Conservation (phyloP, 1,140 invertebrate genomes). For the Planococcus citri region DNA sequence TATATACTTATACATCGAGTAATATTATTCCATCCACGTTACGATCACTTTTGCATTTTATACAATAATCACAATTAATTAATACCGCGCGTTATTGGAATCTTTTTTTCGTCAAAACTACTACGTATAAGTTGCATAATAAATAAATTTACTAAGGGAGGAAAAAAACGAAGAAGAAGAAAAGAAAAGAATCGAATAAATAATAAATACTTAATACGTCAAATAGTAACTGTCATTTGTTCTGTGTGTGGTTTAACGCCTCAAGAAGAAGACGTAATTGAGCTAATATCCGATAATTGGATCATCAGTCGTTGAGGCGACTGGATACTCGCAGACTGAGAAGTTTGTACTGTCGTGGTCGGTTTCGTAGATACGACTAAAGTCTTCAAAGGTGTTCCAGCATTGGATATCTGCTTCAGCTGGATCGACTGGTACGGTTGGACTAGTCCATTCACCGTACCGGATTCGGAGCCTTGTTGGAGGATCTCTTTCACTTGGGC, state of each 20-base stretch:
- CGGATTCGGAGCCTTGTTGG: not conserved
- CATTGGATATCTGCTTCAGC: conserved; percentile 29
- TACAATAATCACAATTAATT: too few relatives aligned
- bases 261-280: not conserved
- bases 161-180: not conserved
- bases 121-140: too few relatives aligned
- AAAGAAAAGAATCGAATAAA: not conserved
- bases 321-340: not conserved
- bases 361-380: conserved; percentile 26
- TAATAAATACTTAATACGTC: not conserved
- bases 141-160: not conserved
- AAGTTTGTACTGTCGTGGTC: conserved; percentile 14
- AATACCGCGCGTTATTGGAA: too few relatives aligned
- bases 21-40: not conserved
- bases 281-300: not conserved
- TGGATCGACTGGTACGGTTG: conserved; percentile 28
- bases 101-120: too few relatives aligned
- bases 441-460: not conserved
- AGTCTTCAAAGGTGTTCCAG: conserved; percentile 31
- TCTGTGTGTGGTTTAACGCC: not conserved
- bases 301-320: not conserved
- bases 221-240: not conserved
- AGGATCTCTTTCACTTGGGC: conserved; percentile 24
- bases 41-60: not conserved
- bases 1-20: too few relatives aligned